These are phyloP conservation scores for Andrena camellia DNA, from an alignment of 2,888 invertebrate species.

Conservation along the genomic window DNA sequence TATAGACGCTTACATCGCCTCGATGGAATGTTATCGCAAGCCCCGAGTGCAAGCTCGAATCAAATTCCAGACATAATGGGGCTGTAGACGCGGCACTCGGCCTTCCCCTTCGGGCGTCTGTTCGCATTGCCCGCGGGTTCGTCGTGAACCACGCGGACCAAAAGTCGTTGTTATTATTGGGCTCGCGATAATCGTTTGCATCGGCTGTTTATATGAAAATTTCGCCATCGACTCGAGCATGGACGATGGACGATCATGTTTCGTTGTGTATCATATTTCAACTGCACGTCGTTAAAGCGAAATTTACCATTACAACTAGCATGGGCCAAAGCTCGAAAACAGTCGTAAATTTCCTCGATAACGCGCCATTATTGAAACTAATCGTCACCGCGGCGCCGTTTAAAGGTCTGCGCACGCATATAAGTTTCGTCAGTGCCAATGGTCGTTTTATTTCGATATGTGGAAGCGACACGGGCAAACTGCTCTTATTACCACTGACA, in stretches of 20 bases:
- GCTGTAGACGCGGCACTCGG: conserved; percentile 41
- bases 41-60: conserved; percentile 61
- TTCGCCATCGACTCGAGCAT: not conserved
- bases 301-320: not conserved
- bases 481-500: no score
- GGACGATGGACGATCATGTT: not conserved
- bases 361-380: not conserved
- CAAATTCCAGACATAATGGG: conserved; percentile 73
- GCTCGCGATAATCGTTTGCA: not conserved
- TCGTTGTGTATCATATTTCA: not conserved
- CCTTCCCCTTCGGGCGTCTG: conserved; percentile 50
- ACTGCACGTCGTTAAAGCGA: not conserved
- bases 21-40: conserved; percentile 72
- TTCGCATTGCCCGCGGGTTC: conserved; percentile 50
- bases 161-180: no score
- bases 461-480: no score
- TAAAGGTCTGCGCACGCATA: not conserved
- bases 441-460: no score
- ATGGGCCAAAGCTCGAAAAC: not conserved
- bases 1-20: conserved; percentile 32
- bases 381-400: not conserved
- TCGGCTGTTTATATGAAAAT: not conserved
- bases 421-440: no score
- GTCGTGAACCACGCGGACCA: not conserved
- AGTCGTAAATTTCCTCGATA: not conserved